These are phyloP conservation scores for Notiomystis cincta DNA, from an alignment of 2,113 vertebrate genomes.

Conservation along the genomic window DNA sequence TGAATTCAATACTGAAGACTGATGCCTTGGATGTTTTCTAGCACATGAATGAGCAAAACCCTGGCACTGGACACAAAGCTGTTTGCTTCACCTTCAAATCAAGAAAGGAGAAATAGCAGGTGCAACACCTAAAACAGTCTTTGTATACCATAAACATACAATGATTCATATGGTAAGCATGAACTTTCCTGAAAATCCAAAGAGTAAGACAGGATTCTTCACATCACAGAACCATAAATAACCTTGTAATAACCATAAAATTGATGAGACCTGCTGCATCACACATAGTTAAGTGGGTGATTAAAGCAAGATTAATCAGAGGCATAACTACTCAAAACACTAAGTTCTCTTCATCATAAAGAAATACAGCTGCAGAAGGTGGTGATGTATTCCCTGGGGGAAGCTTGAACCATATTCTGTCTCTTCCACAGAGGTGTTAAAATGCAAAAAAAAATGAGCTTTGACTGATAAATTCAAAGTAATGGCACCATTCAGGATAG, in stretches of 20 bases:
- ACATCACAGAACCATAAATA: background rate
- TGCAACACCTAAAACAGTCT: background rate
- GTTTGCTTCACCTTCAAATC: background rate
- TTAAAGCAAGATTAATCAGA: constrained; percentile 19
- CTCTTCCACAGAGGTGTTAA: background rate
- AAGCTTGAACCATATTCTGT: background rate
- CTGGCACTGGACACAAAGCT: background rate
- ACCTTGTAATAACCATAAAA: background rate
- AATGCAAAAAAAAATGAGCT: background rate
- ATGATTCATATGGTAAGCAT: background rate
- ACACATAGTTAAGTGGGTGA: background rate
- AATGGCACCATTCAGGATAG: background rate
- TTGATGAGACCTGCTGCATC: background rate
- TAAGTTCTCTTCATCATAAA: background rate
- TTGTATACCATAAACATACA: fast-evolving
- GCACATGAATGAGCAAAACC: background rate
- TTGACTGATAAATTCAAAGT: background rate
- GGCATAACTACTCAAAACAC: background rate
- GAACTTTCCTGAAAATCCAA: background rate
- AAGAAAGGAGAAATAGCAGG: background rate
- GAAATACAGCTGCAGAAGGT: background rate
- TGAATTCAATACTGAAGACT: background rate
- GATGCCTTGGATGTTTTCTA: background rate
- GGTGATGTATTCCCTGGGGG: background rate
- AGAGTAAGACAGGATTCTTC: background rate